Conservation (phyloP, 2,113 vertebrate species). For the Hyperoodon ampullatus region DNA sequence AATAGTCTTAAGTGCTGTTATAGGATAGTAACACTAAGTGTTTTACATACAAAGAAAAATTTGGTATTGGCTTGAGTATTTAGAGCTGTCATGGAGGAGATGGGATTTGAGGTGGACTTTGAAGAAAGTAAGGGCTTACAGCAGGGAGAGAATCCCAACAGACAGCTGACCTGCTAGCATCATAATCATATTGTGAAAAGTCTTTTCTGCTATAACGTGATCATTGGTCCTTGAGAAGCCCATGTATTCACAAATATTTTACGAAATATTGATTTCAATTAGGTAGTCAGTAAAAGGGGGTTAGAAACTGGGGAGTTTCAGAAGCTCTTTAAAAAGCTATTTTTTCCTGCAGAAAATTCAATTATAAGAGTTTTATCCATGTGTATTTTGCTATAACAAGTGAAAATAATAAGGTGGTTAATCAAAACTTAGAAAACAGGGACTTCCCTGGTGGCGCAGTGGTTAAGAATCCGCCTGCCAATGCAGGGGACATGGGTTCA, state of each 20-base stretch:
- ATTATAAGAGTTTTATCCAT: neutral
- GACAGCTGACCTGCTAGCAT: neutral
- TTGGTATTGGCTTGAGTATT: neutral
- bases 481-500: too few relatives aligned
- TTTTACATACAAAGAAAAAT: neutral
- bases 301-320: neutral
- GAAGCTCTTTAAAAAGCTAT: neutral
- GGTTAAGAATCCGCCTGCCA: too few relatives aligned
- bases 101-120: neutral
- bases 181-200: neutral
- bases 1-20: neutral
- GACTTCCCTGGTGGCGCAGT: too few relatives aligned
- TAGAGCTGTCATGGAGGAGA: neutral
- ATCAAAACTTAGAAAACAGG: neutral
- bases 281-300: neutral
- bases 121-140: neutral
- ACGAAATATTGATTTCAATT: neutral
- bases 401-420: neutral
- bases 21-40: neutral
- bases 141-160: neutral
- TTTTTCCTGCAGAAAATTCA: conserved; percentile 35
- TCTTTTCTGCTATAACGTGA: neutral
- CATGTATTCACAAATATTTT: neutral
- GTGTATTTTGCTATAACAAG: neutral
- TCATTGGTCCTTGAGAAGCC: neutral